Evolutionary conservation across 2,113 vertebrate species (phyloP).

Genomic region (Pseudorhombus dupliciocellatus): DNA sequence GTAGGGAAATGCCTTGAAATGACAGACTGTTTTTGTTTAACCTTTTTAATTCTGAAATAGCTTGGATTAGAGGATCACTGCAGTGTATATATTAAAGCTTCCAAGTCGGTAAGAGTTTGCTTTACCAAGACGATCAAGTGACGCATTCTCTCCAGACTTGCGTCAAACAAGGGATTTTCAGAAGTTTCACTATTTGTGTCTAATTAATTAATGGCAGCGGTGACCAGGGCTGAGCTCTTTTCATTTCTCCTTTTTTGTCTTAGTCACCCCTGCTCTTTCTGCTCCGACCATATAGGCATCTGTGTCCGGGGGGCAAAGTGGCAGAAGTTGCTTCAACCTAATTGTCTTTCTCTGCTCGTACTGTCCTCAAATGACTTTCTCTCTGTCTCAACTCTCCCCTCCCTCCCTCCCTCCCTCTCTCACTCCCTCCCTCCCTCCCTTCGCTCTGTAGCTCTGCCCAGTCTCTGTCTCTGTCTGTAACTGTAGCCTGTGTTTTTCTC

Average conservation of each 20-base stretch:
- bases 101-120: conserved; percentile 23
- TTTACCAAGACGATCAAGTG: conserved; percentile 34
- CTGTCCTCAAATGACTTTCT: conserved; percentile 84
- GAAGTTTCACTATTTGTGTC: conserved; percentile 62
- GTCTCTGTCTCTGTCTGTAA: conserved; percentile 81
- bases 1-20: conserved; percentile 49
- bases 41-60: conserved; percentile 11
- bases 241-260: conserved; percentile 56
- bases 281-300: conserved; percentile 53
- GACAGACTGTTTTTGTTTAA: conserved; percentile 15
- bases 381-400: conserved; percentile 72
- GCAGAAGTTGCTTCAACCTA: conserved; percentile 77
- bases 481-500: conserved; percentile 80
- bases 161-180: conserved; percentile 65
- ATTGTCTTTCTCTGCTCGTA: conserved; percentile 81
- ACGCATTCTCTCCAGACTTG: conserved; percentile 63
- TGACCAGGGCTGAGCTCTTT: conserved; percentile 44
- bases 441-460: conserved; percentile 64
- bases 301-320: conserved; percentile 62
- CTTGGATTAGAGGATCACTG: conserved; percentile 15
- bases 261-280: conserved; percentile 36
- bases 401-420: conserved; percentile 47
- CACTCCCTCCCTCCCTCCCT: conserved; percentile 36
- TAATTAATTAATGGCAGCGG: conserved; percentile 48
- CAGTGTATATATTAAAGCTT: conserved; percentile 11